phyloP scores from a whole-genome alignment of 2,113 vertebrate genomes.

The Dunckerocampus dactyliophorus region DNA sequence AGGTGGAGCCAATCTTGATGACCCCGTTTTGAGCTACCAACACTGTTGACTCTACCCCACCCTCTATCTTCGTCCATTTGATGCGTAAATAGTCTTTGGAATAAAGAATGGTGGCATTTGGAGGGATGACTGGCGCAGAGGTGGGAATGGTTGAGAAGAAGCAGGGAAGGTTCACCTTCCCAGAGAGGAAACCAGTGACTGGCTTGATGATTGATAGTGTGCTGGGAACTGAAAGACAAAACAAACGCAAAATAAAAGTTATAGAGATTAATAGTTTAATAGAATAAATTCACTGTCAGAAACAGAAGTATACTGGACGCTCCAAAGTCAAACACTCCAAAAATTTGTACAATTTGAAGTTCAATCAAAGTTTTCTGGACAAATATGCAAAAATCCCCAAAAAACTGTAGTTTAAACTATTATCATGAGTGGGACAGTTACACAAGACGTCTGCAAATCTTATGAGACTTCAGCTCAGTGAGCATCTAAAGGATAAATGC shows the following conservation, averaged over 20 bases:
- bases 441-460: too few relatives aligned
- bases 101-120: slow-evolving; percentile 56
- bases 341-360: too few relatives aligned
- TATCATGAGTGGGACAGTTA: too few relatives aligned
- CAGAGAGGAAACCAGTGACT: slow-evolving; percentile 83
- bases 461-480: too few relatives aligned
- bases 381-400: too few relatives aligned
- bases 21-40: slow-evolving; percentile 88
- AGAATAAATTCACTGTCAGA: neutral
- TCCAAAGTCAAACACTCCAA: too few relatives aligned
- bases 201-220: slow-evolving; percentile 62
- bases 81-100: slow-evolving; percentile 83
- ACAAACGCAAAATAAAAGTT: slow-evolving; percentile 4
- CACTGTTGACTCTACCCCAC: slow-evolving; percentile 81
- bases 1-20: slow-evolving; percentile 86
- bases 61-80: slow-evolving; percentile 92
- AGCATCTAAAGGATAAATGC: too few relatives aligned
- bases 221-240: slow-evolving; percentile 56
- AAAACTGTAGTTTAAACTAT: too few relatives aligned
- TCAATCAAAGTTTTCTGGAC: too few relatives aligned
- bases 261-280: neutral
- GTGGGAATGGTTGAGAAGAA: slow-evolving; percentile 85
- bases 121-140: slow-evolving; percentile 71
- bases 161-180: slow-evolving; percentile 87
- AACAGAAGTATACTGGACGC: too few relatives aligned